Evolutionary conservation across 2,888 invertebrate genomes (phyloP).

Genomic region (Pristionchus entomophagus): DNA sequence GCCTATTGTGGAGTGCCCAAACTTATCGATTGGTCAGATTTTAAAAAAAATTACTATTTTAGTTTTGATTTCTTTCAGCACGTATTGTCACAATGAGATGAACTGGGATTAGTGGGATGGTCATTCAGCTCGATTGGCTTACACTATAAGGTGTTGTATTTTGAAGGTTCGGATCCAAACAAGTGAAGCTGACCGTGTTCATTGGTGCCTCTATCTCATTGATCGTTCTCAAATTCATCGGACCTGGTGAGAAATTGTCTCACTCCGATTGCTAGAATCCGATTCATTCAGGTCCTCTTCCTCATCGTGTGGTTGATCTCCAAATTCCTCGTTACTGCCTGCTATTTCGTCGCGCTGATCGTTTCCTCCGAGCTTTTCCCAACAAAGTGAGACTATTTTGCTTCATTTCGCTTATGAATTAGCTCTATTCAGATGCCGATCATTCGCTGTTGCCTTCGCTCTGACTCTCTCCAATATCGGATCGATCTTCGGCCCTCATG

Average conservation of each 20-base stretch:
- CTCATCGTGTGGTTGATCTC: slow-evolving; percentile 29
- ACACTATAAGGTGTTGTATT: no score
- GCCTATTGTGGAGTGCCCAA: slow-evolving; percentile 34
- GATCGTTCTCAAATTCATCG: slow-evolving; percentile 20
- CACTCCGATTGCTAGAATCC: background rate
- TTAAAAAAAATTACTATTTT: background rate
- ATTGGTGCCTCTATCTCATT: background rate
- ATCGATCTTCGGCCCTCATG: slow-evolving; percentile 43
- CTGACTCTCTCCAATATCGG: slow-evolving; percentile 42
- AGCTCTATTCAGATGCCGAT: slow-evolving; percentile 27
- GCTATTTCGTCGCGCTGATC: slow-evolving; percentile 4
- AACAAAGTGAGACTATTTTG: background rate
- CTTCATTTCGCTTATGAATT: background rate
- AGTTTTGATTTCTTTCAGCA: no score
- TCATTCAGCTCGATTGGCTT: no score
- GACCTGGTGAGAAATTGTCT: background rate
- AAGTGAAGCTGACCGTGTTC: slow-evolving; percentile 13
- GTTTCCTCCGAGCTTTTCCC: slow-evolving; percentile 39
- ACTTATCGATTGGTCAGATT: slow-evolving; percentile 24
- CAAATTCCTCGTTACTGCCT: slow-evolving; percentile 5
- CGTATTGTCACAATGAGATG: no score
- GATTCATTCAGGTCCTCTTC: background rate
- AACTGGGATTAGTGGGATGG: no score
- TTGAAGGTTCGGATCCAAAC: slow-evolving; percentile 39
- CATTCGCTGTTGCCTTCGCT: slow-evolving; percentile 36